Conservation (phyloP, 2,888 invertebrate genomes). For the Hedychridium roseum region DNA sequence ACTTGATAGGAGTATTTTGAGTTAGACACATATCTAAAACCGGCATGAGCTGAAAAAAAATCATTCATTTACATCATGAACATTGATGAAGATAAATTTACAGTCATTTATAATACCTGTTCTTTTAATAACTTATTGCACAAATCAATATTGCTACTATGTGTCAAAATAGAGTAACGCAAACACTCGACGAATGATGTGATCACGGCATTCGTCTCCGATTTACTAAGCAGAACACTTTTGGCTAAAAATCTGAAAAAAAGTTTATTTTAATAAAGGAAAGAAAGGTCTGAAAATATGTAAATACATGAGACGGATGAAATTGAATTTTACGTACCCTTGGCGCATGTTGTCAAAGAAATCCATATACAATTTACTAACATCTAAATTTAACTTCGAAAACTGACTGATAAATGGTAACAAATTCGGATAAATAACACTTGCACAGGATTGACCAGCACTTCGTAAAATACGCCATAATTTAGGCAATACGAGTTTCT, state of each 20-base stretch:
- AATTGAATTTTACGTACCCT: conserved; percentile 66
- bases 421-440: conserved; percentile 76
- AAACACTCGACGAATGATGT: conserved; percentile 79
- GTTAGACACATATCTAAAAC: conserved; percentile 65
- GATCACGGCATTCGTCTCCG: conserved; percentile 74
- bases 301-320: not conserved
- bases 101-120: conserved; percentile 39
- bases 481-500: conserved; percentile 78
- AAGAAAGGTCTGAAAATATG: not conserved
- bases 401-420: conserved; percentile 79
- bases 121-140: conserved; percentile 62
- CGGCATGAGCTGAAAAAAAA: conserved; percentile 62
- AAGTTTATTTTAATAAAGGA: not conserved
- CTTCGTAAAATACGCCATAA: conserved; percentile 72
- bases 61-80: conserved; percentile 26
- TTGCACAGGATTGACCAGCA: conserved; percentile 82
- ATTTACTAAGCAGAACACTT: conserved; percentile 69
- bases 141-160: conserved; percentile 62
- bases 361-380: conserved; percentile 68
- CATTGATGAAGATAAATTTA: not conserved
- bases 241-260: conserved; percentile 69
- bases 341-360: conserved; percentile 76
- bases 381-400: conserved; percentile 66
- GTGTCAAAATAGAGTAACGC: conserved; percentile 69
- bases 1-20: conserved; percentile 60